phyloP scores from a whole-genome alignment of 2,113 vertebrate genomes.

The Trachemys scripta region DNA sequence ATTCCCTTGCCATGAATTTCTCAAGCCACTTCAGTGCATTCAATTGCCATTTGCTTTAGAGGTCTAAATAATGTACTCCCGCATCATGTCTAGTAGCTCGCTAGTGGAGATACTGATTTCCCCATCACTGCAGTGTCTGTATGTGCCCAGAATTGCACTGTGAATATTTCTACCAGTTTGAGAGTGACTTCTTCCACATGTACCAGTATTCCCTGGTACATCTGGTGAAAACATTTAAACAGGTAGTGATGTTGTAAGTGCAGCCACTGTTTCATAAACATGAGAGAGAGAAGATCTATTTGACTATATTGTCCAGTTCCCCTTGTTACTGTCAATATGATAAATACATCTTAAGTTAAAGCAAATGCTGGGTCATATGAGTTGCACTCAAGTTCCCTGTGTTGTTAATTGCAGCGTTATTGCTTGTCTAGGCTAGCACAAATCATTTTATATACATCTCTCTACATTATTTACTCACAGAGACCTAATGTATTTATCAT shows the following conservation, averaged over 20 bases:
- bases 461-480: slow-evolving; percentile 77
- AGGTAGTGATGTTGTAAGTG: neutral
- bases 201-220: slow-evolving; percentile 4
- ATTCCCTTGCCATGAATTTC: slow-evolving; percentile 13
- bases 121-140: neutral
- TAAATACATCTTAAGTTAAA: slow-evolving; percentile 15
- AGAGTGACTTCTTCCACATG: slow-evolving; percentile 3
- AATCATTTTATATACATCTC: slow-evolving; percentile 80
- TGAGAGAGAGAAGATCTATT: neutral
- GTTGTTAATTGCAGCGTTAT: neutral
- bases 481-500: slow-evolving; percentile 82
- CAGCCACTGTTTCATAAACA: neutral
- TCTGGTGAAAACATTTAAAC: neutral
- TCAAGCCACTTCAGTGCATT: slow-evolving; percentile 13
- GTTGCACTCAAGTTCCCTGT: slow-evolving; percentile 11
- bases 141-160: neutral
- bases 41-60: slow-evolving; percentile 40
- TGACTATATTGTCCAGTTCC: neutral
- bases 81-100: neutral
- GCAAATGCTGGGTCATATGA: neutral
- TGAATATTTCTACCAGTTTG: neutral
- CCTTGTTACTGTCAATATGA: neutral
- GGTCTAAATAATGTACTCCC: neutral
- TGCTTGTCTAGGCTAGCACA: slow-evolving; percentile 60
- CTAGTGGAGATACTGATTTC: neutral